These are phyloP conservation scores for Hemibagrus guttatus DNA, from an alignment of 2,797 vertebrate genomes.

Conservation along the genomic window DNA sequence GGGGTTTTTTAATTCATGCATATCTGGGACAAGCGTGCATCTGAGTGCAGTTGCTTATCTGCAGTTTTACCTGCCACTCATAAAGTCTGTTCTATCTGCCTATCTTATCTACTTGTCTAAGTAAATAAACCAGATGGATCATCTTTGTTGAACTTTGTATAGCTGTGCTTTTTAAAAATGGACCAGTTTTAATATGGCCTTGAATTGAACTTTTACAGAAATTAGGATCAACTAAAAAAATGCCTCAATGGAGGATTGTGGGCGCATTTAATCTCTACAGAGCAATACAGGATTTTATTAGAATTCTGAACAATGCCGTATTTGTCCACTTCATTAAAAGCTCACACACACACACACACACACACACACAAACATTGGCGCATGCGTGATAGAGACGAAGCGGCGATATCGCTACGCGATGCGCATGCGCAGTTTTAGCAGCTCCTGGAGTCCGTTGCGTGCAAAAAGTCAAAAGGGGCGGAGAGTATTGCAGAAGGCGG, in stretches of 20 bases:
- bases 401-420: not conserved
- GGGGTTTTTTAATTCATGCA: not conserved
- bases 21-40: not conserved
- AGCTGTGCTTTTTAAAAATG: too few relatives aligned
- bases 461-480: constrained; percentile 16
- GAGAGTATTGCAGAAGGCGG: not conserved
- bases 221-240: not conserved
- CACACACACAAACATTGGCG: not conserved
- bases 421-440: not conserved
- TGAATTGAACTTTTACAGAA: not conserved
- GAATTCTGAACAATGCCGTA: not conserved
- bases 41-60: not conserved
- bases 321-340: not conserved
- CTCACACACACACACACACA: not conserved
- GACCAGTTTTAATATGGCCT: not conserved
- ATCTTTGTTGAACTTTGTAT: not conserved
- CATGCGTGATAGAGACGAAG: not conserved
- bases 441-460: constrained; percentile 24
- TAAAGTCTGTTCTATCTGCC: not conserved
- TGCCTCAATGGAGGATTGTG: not conserved
- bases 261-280: not conserved
- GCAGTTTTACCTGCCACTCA: not conserved
- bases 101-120: not conserved
- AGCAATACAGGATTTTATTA: not conserved
- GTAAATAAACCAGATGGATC: not conserved